Base-by-base conservation (phyloP, 2,888 invertebrate species). In the Nomada fucata region DNA sequence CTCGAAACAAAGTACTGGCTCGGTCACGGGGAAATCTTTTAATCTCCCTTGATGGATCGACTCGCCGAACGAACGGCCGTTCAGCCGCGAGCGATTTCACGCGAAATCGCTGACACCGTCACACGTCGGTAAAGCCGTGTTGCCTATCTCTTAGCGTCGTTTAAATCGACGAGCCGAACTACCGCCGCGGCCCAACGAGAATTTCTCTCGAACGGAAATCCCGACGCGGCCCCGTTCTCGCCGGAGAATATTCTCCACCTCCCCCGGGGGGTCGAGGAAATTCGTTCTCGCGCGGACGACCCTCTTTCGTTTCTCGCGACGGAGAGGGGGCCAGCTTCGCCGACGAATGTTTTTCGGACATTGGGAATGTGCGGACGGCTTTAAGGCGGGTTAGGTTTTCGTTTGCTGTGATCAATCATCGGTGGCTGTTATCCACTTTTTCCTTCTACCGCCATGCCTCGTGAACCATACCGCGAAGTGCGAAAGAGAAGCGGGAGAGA, bases 371-470 rank as follows among this genome's bases (percentile, higher is more conserved):
- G 80, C 81, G 83, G 85, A 82, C 63, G 69, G 64, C 70, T 76
- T 77, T 47, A 53, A 74, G 79, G 76, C 70, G 53, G 69, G 73
- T 20, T 20, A 9, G 84, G 72, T 79, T 81, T 67, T 84, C 76
- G 78, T 83, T 77, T n/a, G 76, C 75, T 69, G 83, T 83, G 83
- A 89, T 90, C 90, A 80, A 89, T 89, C 89, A 86, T 89, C 79
- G 82, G 80, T 76, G 83, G 63, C 79, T 82, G 86, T 82, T 85
- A 81, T 77, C 79, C 76, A 65, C 79, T 76, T 79, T 78, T 77
- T 63, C 84, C 74, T 79, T 90, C 90, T 92, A 92, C 91, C 89
- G 89, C 93, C 93, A 93, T 93, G 93, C 93, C 93, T 93, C 92
- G 93, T 93, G 93, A 93, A 93, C 93, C 88, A 91, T 90, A 92